These are phyloP conservation scores for Drosophila saltans DNA, from an alignment of 1,140 invertebrate species.

Conservation along the genomic window DNA sequence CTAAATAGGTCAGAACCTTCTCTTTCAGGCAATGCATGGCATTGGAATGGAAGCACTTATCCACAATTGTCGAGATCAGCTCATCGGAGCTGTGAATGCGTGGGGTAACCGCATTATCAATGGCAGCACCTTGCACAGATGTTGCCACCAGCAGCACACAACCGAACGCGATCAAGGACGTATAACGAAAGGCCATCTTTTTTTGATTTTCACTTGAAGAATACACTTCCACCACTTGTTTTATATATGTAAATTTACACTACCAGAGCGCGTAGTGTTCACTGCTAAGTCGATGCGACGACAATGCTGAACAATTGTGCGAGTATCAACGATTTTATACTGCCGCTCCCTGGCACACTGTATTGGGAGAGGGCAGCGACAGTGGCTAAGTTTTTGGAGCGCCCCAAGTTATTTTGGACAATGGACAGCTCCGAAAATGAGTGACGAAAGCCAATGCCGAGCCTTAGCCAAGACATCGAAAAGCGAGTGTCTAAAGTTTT, in stretches of 20 bases:
- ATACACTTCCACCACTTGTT: conserved; percentile 25
- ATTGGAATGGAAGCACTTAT: conserved; percentile 88
- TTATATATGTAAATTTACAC: conserved; percentile 42
- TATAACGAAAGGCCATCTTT: conserved; percentile 73
- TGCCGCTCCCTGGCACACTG: conserved; percentile 68
- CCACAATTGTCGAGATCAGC: conserved; percentile 88
- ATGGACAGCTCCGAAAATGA: conserved; percentile 59
- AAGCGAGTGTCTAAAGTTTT: conserved; percentile 70
- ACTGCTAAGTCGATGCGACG: conserved; percentile 74
- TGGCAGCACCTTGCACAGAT: conserved; percentile 84
- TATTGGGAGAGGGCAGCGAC: conserved; percentile 31
- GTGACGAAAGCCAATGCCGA: conserved; percentile 69
- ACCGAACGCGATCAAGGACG: conserved; percentile 75
- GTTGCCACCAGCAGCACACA: conserved; percentile 78
- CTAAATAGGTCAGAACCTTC: conserved; percentile 89
- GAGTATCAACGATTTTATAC: conserved; percentile 79
- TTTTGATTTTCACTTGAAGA: conserved; percentile 1
- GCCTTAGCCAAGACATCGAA: conserved; percentile 51
- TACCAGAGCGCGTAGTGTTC: conserved; percentile 72
- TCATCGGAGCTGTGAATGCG: conserved; percentile 86
- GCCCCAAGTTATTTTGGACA: conserved; percentile 43
- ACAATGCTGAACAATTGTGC: conserved; percentile 81
- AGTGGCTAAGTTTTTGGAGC: conserved; percentile 58
- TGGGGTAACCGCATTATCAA: conserved; percentile 85
- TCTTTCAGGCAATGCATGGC: conserved; percentile 89